Evolutionary conservation across 2,797 vertebrate genomes (phyloP).

Genomic region (Clarias fuscus): DNA sequence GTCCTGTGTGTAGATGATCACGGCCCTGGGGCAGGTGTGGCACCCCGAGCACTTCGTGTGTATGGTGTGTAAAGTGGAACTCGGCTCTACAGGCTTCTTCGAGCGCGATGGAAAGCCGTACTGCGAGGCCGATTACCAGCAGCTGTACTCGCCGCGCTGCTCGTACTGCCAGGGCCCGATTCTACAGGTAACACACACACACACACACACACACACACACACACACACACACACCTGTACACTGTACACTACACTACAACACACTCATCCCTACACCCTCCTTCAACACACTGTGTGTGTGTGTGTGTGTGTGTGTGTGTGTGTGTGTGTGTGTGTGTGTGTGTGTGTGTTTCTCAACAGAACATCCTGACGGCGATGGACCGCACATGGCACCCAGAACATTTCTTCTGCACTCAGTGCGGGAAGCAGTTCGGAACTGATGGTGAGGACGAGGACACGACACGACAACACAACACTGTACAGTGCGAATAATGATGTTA

Average conservation of each 20-base stretch:
- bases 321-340: slow-evolving; percentile 19
- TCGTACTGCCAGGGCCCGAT: slow-evolving; percentile 78
- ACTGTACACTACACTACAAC: background rate
- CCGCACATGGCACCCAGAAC: slow-evolving; percentile 90
- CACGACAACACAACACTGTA: background rate
- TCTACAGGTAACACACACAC: slow-evolving; percentile 62
- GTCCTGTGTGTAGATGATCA: slow-evolving; percentile 76
- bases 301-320: slow-evolving; percentile 23
- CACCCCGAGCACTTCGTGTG: slow-evolving; percentile 92
- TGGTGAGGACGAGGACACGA: slow-evolving; percentile 65
- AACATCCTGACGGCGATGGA: slow-evolving; percentile 89
- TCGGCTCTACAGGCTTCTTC: slow-evolving; percentile 79
- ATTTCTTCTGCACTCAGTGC: slow-evolving; percentile 90
- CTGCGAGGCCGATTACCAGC: slow-evolving; percentile 84
- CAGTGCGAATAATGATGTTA: background rate
- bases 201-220: background rate
- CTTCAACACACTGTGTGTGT: background rate
- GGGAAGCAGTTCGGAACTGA: slow-evolving; percentile 82
- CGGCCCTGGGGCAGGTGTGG: slow-evolving; percentile 85
- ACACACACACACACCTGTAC: slow-evolving; percentile 8
- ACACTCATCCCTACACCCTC: background rate
- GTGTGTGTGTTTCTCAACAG: slow-evolving; percentile 65
- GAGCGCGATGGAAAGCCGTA: slow-evolving; percentile 81
- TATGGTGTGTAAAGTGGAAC: slow-evolving; percentile 73
- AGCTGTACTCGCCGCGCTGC: slow-evolving; percentile 75